A percentile compares a stretch with the other conserved stretches of the same genome.
These are phyloP conservation scores for Cheilosia grossa DNA, from an alignment of 2,888 invertebrate species.

Conservation along the genomic window DNA sequence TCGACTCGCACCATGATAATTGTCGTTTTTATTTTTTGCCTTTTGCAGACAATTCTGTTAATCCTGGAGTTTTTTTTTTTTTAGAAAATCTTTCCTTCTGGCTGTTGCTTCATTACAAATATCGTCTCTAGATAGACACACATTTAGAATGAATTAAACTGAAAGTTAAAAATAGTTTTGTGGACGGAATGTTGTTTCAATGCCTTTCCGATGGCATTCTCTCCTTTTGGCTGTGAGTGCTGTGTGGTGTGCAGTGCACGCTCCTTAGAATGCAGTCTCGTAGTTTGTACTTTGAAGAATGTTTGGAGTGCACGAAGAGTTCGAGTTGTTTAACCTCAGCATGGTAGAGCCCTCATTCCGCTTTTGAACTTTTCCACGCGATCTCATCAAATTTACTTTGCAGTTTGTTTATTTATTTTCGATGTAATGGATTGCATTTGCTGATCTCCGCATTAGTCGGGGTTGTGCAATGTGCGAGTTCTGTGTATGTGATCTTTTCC, in stretches of 20 bases:
- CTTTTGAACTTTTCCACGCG: constrained; percentile 63
- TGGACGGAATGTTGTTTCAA: constrained; percentile 45
- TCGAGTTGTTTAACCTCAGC: constrained; percentile 67
- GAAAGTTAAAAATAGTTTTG: constrained; percentile 59
- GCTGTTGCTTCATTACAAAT: neutral
- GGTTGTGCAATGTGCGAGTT: constrained; percentile 18
- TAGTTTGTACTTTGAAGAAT: constrained; percentile 68
- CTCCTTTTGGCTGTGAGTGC: constrained; percentile 12
- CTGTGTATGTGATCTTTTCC: constrained; percentile 33
- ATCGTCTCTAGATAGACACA: constrained; percentile 18
- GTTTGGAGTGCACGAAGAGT: constrained; percentile 61
- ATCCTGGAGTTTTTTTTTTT: neutral
- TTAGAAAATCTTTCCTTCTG: neutral
- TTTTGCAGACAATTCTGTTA: constrained; percentile 52
- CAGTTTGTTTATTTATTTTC: constrained; percentile 32
- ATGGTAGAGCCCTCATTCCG: constrained; percentile 68
- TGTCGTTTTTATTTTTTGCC: constrained; percentile 11
- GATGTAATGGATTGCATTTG: constrained; percentile 35
- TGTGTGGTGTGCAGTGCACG: neutral
- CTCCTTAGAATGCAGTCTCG: constrained; percentile 47
- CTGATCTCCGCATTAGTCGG: constrained; percentile 25
- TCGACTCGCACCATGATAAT: constrained; percentile 15
- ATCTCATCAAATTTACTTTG: constrained; percentile 54
- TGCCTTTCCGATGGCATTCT: constrained; percentile 18
- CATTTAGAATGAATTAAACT: constrained; percentile 62